Base-by-base conservation (phyloP, 2,797 vertebrate species). In the Cichlasoma orientale region DNA sequence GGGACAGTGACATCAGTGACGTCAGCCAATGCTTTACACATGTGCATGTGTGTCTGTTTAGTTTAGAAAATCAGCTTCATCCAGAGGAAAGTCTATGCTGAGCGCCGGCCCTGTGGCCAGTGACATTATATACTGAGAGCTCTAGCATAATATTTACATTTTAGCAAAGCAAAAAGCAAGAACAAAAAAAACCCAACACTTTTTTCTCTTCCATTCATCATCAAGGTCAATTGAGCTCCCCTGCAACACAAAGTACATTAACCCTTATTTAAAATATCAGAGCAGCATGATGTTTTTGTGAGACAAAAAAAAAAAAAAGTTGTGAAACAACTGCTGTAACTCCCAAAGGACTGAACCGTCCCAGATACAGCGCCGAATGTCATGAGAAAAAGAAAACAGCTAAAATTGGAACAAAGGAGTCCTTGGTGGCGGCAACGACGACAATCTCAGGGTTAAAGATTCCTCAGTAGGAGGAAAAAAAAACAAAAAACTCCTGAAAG, bases 331-430 rank as follows among this genome's bases (percentile, higher is more conserved):
- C 66, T 74, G 81, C 76, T 58, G 73, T 14, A 79, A 85, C 52
- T 92, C 93, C 87, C 89, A 1, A 10, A 79, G 87, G 93, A 88
- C 54, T 19, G 52, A 50, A 7, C 73, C 57, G 77, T 88, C 90
- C 90, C 83, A 86, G 84, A 92, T 90, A 92, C 85, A 52, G 88
- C 87, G 44, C 75, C 57, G 82, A 92, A 91, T 93, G 92, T 94
- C 93, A 94, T 93, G 92, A 92, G 92, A 93, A 94, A 89, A 75
- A 81, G 75, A 88, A 86, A 88, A 85, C 83, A 72, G 78, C 90
- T 89, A 92, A 90, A 93, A 92, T 91, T 90, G 91, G 89, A 92
- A 88, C 79, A 88, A 91, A 90, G 88, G 75, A 82, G 82, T 83
- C 80, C 83, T 90, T 18, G 89, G 89, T 75, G 81, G 82, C 12